phyloP scores from a whole-genome alignment of 2,797 vertebrate species.

The Sebastes nivosus region DNA sequence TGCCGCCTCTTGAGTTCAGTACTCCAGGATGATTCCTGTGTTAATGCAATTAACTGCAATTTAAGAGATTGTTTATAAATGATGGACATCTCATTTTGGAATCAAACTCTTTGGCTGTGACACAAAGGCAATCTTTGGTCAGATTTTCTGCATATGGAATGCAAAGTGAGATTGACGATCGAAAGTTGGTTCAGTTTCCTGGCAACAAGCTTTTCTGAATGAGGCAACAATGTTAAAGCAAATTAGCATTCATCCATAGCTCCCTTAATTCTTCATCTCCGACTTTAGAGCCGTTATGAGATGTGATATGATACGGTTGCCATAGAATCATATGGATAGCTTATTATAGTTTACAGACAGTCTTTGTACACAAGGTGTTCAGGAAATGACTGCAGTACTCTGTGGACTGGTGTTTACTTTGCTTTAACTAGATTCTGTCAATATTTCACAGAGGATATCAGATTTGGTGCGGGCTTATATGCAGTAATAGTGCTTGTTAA shows the following conservation, averaged over 20 bases:
- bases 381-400: background rate
- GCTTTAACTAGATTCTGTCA: background rate
- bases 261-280: background rate
- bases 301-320: background rate
- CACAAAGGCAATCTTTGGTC: background rate
- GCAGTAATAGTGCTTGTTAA: background rate
- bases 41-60: background rate
- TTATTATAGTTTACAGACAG: background rate
- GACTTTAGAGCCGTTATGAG: background rate
- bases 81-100: too few relatives aligned
- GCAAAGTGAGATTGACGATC: background rate
- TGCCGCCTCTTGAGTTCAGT: background rate
- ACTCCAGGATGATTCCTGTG: background rate
- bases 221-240: background rate
- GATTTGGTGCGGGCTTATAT: background rate
- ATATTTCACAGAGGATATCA: background rate
- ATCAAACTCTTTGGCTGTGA: background rate
- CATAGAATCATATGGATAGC: background rate
- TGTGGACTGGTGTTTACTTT: background rate
- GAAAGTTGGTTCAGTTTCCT: constrained; percentile 12
- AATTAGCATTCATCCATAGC: constrained; percentile 7
- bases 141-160: background rate
- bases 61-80: too few relatives aligned
- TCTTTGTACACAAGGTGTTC: background rate
- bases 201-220: constrained; percentile 10